Evolutionary conservation across 1,140 invertebrate species (phyloP).

Genomic region (Zophobas atratus): DNA sequence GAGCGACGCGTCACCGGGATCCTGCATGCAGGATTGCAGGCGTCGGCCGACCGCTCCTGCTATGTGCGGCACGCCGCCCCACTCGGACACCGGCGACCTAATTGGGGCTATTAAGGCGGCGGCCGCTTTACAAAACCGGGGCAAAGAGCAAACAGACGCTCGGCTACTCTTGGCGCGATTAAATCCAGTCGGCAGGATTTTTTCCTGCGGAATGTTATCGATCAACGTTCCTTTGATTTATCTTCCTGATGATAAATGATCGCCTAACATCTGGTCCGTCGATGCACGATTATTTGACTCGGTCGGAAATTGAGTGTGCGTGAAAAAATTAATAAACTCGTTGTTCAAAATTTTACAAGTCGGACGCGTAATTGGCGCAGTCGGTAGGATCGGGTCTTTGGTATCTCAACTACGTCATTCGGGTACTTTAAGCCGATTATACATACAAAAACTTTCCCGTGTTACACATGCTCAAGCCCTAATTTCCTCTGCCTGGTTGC

Average conservation of each 20-base stretch:
- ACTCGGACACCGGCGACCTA: conserved; percentile 12
- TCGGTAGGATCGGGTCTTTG: too few relatives aligned
- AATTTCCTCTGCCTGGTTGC: too few relatives aligned
- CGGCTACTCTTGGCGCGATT: too few relatives aligned
- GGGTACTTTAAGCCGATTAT: background rate
- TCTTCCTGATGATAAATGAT: too few relatives aligned
- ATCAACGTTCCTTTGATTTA: too few relatives aligned
- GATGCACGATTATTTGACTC: background rate
- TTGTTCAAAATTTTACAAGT: background rate
- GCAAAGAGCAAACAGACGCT: background rate
- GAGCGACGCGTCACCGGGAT: conserved; percentile 2
- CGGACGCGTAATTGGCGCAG: too few relatives aligned
- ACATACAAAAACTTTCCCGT: background rate
- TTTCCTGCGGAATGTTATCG: too few relatives aligned
- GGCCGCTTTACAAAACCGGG: background rate
- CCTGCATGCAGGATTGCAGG: conserved; percentile 35
- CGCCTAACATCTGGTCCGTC: background rate
- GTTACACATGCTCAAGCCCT: too few relatives aligned
- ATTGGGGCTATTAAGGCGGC: conserved; percentile 14
- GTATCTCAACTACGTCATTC: background rate
- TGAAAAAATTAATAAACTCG: background rate
- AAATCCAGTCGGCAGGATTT: background rate
- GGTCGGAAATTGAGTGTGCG: background rate
- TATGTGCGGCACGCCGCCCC: conserved; percentile 3
- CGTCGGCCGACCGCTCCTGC: conserved; percentile 1